Conservation (phyloP, 2,888 invertebrate species). For the Chaetogeoica ovagalla region DNA sequence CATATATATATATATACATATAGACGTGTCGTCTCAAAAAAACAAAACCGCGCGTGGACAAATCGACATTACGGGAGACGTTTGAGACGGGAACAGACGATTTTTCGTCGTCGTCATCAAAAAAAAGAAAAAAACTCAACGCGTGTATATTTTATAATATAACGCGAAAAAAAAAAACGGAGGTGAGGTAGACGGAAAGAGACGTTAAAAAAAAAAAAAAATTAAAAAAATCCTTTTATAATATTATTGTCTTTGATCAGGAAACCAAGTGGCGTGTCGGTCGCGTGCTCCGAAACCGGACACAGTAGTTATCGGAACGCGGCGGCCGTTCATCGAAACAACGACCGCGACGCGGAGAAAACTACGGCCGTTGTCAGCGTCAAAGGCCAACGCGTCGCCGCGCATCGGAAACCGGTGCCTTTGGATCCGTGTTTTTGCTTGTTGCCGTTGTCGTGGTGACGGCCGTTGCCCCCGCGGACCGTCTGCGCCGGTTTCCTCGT, state of each 20-base stretch:
- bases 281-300: too few relatives aligned
- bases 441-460: constrained; percentile 25
- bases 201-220: background rate
- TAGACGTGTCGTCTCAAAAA: too few relatives aligned
- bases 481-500: constrained; percentile 15
- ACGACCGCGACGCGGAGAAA: background rate
- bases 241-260: constrained; percentile 36
- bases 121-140: too few relatives aligned
- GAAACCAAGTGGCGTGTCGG: background rate
- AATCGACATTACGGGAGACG: too few relatives aligned
- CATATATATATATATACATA: too few relatives aligned
- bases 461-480: background rate
- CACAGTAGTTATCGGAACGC: background rate
- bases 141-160: too few relatives aligned
- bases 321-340: background rate
- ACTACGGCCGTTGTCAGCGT: background rate
- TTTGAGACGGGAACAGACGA: too few relatives aligned
- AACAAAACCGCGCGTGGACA: too few relatives aligned
- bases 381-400: background rate
- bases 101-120: too few relatives aligned
- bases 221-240: background rate
- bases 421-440: constrained; percentile 16
- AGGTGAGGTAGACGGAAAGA: too few relatives aligned
- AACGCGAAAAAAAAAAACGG: too few relatives aligned
- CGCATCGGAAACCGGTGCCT: background rate